phyloP scores from a whole-genome alignment of 2,797 vertebrate genomes.

The Vespertilio murinus region DNA sequence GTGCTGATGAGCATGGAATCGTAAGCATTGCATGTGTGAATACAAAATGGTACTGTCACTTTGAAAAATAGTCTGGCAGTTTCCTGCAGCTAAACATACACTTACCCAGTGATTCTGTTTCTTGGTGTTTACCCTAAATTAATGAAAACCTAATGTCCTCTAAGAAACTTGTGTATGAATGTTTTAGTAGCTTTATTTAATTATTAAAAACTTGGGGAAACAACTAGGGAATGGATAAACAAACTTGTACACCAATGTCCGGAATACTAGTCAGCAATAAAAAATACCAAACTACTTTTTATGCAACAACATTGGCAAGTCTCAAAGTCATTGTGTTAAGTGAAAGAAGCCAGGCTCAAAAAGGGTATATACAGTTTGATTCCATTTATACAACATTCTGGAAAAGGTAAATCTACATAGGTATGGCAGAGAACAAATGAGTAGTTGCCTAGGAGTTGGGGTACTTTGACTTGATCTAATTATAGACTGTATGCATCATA shows the following conservation, averaged over 20 bases:
- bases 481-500: not conserved
- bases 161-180: not conserved
- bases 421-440: not conserved
- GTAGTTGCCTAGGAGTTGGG: not conserved
- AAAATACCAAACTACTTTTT: not conserved
- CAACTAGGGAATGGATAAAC: not conserved
- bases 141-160: not conserved
- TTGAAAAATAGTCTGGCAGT: slow-evolving; percentile 7
- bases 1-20: not conserved
- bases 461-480: not conserved
- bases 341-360: not conserved
- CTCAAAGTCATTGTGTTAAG: not conserved
- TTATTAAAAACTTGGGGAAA: not conserved
- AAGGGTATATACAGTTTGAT: not conserved
- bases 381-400: not conserved
- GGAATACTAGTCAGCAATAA: not conserved
- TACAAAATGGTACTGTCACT: not conserved
- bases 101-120: not conserved
- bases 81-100: not conserved
- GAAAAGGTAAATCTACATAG: not conserved
- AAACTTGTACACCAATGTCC: not conserved
- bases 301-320: not conserved
- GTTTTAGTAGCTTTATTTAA: not conserved
- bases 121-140: not conserved
- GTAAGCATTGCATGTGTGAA: not conserved